These are phyloP conservation scores for Darwinula stevensoni DNA, from an alignment of 2,888 invertebrate species.

Conservation along the genomic window DNA sequence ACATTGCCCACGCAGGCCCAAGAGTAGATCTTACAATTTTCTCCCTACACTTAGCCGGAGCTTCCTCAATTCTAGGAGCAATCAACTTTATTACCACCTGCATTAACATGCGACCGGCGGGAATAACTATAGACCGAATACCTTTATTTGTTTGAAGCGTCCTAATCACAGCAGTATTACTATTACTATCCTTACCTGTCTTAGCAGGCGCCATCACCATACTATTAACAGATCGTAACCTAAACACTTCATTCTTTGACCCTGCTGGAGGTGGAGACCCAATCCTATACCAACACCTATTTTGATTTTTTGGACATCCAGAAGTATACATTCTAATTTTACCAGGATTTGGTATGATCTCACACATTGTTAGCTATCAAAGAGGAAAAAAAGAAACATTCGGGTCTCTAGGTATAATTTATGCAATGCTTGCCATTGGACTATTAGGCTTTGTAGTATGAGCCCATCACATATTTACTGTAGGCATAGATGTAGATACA, in stretches of 20 bases:
- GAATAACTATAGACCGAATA: slow-evolving; percentile 29
- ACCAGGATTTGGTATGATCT: slow-evolving; percentile 51
- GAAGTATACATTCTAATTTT: slow-evolving; percentile 64
- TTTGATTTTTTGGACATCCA: slow-evolving; percentile 64
- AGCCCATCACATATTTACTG: slow-evolving; percentile 58
- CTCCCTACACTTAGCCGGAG: slow-evolving; percentile 33
- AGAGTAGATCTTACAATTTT: slow-evolving; percentile 4
- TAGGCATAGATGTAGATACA: slow-evolving; percentile 52
- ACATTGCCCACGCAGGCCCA: slow-evolving; percentile 3
- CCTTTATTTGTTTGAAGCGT: slow-evolving; percentile 44
- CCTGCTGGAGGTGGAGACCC: slow-evolving; percentile 49
- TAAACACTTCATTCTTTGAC: slow-evolving; percentile 53
- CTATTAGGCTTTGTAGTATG: slow-evolving; percentile 53
- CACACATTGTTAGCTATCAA: slow-evolving; percentile 42
- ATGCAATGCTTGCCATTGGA: slow-evolving; percentile 54
- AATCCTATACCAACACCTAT: slow-evolving; percentile 48
- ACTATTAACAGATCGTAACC: slow-evolving; percentile 42
- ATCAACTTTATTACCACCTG: slow-evolving; percentile 50
- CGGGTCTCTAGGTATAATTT: slow-evolving; percentile 40
- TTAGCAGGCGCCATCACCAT: slow-evolving; percentile 51
- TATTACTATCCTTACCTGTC: slow-evolving; percentile 37
- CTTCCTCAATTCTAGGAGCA: slow-evolving; percentile 38
- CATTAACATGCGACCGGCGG: slow-evolving; percentile 32
- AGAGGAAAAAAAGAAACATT: slow-evolving; percentile 42
- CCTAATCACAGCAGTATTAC: slow-evolving; percentile 28